Percentiles rank a stretch among this genome's conserved stretches.
Evolutionary conservation across 2,888 invertebrate genomes (phyloP).

Genomic region (Beris chalybata): DNA sequence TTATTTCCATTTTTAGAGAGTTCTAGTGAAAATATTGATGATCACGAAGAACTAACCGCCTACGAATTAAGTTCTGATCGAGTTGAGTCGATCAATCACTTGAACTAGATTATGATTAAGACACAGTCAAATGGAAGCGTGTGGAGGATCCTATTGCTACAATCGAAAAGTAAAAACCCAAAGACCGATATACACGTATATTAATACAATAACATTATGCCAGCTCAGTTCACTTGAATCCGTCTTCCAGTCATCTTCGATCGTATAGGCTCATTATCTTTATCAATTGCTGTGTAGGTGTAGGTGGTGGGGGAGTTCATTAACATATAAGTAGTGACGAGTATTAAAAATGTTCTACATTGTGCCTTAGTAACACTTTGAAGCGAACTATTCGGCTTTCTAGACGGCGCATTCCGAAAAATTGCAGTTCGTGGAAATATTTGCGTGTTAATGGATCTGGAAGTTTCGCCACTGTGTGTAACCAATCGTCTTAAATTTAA

Average conservation of each 20-base stretch:
- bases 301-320: constrained; percentile 17
- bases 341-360: constrained; percentile 7
- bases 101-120: too few relatives aligned
- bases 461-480: too few relatives aligned
- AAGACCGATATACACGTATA: background rate
- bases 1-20: too few relatives aligned
- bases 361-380: constrained; percentile 8
- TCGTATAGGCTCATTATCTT: too few relatives aligned
- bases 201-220: background rate
- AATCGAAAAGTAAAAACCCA: too few relatives aligned
- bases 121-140: too few relatives aligned
- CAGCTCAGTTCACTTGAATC: background rate
- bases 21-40: too few relatives aligned
- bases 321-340: background rate
- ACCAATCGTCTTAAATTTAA: too few relatives aligned
- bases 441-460: background rate
- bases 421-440: constrained; percentile 1
- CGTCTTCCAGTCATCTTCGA: background rate
- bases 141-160: too few relatives aligned
- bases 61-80: too few relatives aligned
- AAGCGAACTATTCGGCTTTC: constrained; percentile 17
- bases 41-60: too few relatives aligned
- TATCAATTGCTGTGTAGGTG: background rate
- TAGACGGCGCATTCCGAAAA: background rate
- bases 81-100: too few relatives aligned